Evolutionary conservation across 1,140 invertebrate species (phyloP), one percentile per base, ranked within the genome.

Genomic region (Aphidius gifuensis): DNA sequence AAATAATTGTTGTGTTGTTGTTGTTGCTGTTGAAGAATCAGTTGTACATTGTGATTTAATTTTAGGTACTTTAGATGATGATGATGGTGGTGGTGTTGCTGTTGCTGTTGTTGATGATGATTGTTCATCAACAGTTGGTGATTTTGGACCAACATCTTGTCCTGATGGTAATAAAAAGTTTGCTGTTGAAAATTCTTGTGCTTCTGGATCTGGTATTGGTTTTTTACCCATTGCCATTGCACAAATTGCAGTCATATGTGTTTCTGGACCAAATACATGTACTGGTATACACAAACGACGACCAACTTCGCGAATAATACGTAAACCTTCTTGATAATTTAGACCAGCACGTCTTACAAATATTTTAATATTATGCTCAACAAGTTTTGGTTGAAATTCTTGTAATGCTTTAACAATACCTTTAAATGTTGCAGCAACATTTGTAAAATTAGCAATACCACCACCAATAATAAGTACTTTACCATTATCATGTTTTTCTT

Each of bases 371-470:
- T 94, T 92, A 76, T 96, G 89, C 68, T 98, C 94, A 7, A 94
- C 86, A 23, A 99, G 81, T 69, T 91, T 89, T 48, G 90, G 88
- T 75, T 97, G 94, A 80, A 90, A 98, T 74, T 97, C 93, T 70
- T 94, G 88, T 4, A 99, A 85, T 5, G 97, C 96, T 56, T 93
- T 93, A 42, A 99, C 97, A 71, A 99, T 99, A 21, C 97, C 97
- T 74, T 98, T 96, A 83, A 99, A 99, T 4, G 98, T 99, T 55
- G 96, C 92, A 9, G 98, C 97, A 7, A 99, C 98, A 84, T 99
- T 99, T 4, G 98, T 99, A 79, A 99, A 99, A 81, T 99, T 99
- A 0, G 97, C 97, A 74, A 99, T 99, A 59, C 97, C 98, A 53
- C 98, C 98, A 46, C 98, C 98, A 71, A 97, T 96, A 57, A 99